Base-by-base conservation (phyloP, 2,888 invertebrate species). In the Cheilosia pagana region DNA sequence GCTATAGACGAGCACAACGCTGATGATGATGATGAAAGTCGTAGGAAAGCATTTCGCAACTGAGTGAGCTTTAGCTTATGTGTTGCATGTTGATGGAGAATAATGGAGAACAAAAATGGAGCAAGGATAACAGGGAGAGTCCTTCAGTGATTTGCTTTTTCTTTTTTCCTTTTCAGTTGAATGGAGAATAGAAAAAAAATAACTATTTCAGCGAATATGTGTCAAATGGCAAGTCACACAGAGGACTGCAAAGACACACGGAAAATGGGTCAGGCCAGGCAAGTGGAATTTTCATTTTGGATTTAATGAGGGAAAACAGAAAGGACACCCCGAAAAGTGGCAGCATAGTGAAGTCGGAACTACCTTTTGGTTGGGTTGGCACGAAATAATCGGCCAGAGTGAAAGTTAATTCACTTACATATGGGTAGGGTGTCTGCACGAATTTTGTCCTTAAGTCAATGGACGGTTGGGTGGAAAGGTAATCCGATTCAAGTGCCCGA, bases 61-160 rank as follows among this genome's bases (percentile, higher is more conserved):
- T 72, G 55, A 67, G 62, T 77, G 72, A 77, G 59, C 45, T 65
- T 53, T 43, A 48, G 63, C 25, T 21, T 62, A n/a, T n/a, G 50
- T 68, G 67, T 59, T 14, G 31, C 31, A 63, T 35, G 70, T 48
- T 25, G n/a, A 57, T 57, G 35, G 41, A 59, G 25, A 57, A 71
- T 39, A 71, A 71, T 50, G 31, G 25, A 45, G 35, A 12, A 52
- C 45, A 77, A 77, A 83, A 70, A 74, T 85, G 79, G 83, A 75
- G 68, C 83, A 79, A 75, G 79, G 78, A 83, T 83, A 78, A 57
- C 72, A 75, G 52, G 65, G 72, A 53, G 52, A 52, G 65, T 50
- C 65, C 63, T 76, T 82, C 39, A 53, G 35, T 43, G 31, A 6
- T 68, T 71, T 48, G n/a, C n/a, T n/a, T 62, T 71, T 35, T 35